Base-by-base conservation (phyloP, 2,888 invertebrate species). In the Linyphia triangularis region DNA sequence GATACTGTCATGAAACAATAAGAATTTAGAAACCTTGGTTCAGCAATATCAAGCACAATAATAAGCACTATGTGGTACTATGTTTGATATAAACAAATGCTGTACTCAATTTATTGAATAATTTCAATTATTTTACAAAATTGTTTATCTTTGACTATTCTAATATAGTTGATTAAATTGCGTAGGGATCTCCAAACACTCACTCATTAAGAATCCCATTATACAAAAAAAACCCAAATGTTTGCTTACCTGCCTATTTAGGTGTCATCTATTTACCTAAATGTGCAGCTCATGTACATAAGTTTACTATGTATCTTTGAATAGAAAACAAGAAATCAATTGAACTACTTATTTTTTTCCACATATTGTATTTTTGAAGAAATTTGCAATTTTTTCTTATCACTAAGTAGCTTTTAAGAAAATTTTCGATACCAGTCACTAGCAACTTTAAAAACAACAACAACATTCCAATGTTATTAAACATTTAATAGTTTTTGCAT, bases 291-390 rank as follows among this genome's bases (percentile, higher is more conserved):
- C 67, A 33, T 67, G 67, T 67, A 33, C 16, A 33, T 67, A 59
- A 22, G 33, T 67, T 26, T 33, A 51, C 43, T 16, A 33, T 67
- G 67, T 67, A 26, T 22, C 0, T 67, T 67, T 30, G n/a, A 67
- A 33, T 67, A 67, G 70, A 19, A 40, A 9, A 22, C 22, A 24
- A 73, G 16, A 28, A 78, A 40, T 28, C 65, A 67, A 65, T 43
- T 65, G 28, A 24, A 51, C 67, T 51, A 78, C 78, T 78, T 78
- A 78, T 78, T 13, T 43, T n/a, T 43, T 78, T 78, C 51, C 78
- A 77, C 78, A 78, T 67, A 78, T 65, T 65, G 78, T 78, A 78
- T 78, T 78, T 78, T 78, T 78, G 33, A 77, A 78, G 26, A 59
- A 22, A 13, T 59, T 28, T 65, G 43, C 43, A 61, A 22, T 37